Evolutionary conservation across 2,113 vertebrate genomes (phyloP).

Genomic region (Myiagra hebetior): DNA sequence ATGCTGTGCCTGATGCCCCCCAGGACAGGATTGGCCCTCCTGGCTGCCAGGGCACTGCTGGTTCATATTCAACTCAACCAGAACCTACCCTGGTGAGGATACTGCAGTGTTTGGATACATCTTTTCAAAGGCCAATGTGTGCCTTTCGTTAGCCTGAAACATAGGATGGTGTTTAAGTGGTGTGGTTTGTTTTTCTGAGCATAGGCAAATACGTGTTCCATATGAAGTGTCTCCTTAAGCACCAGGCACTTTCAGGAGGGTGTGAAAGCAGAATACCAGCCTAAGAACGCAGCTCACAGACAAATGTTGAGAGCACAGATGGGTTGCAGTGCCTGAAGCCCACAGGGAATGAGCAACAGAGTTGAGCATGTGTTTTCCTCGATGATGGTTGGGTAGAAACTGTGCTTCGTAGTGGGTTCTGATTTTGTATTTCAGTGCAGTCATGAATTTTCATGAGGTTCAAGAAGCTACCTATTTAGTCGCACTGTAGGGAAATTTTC

Average conservation of each 20-base stretch:
- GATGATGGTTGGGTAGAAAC: background rate
- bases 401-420: background rate
- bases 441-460: constrained; percentile 2
- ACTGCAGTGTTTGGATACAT: background rate
- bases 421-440: background rate
- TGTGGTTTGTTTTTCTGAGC: background rate
- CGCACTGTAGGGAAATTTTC: background rate
- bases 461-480: background rate
- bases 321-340: background rate
- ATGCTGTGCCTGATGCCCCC: background rate
- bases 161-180: background rate
- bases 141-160: background rate
- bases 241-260: background rate
- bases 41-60: background rate
- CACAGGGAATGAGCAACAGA: background rate
- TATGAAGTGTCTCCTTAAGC: background rate
- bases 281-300: background rate
- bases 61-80: background rate
- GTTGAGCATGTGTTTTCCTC: background rate
- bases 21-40: fast-evolving
- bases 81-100: background rate
- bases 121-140: background rate
- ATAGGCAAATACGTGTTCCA: background rate
- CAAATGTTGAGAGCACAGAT: background rate
- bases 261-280: background rate